These are phyloP conservation scores for Dermochelys coriacea DNA, from an alignment of 2,797 vertebrate genomes.

Conservation along the genomic window DNA sequence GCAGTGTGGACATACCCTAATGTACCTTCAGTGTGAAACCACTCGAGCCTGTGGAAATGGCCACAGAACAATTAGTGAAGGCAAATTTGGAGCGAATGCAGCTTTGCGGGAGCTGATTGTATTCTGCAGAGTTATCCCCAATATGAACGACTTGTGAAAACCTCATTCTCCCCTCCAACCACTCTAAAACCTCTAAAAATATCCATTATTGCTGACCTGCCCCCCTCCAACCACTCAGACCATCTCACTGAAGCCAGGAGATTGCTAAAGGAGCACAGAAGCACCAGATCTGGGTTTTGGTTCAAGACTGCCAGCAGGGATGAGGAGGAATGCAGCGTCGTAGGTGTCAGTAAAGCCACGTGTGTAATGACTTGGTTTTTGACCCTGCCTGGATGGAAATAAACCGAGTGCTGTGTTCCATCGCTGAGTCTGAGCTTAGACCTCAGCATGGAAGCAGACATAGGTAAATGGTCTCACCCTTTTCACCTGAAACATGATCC, in stretches of 20 bases:
- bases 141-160: fast-evolving
- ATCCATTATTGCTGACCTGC: neutral
- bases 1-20: neutral
- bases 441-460: neutral
- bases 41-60: neutral
- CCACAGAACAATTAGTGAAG: neutral
- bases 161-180: neutral
- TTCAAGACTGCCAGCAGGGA: fast-evolving
- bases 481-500: neutral
- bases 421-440: neutral
- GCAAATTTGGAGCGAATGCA: neutral
- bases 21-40: neutral
- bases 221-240: neutral
- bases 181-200: no score
- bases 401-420: neutral
- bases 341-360: neutral
- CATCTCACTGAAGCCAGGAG: fast-evolving
- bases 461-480: no score
- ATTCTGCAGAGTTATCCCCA: neutral
- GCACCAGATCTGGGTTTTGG: fast-evolving
- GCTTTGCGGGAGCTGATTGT: neutral
- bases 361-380: no score
- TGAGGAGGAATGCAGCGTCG: no score
- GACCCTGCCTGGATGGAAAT: neutral
- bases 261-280: fast-evolving